Percentiles rank a stretch among this genome's conserved stretches.
These are phyloP conservation scores for Pseudocheirus occidentalis DNA, from an alignment of 2,797 vertebrate species.

Conservation along the genomic window DNA sequence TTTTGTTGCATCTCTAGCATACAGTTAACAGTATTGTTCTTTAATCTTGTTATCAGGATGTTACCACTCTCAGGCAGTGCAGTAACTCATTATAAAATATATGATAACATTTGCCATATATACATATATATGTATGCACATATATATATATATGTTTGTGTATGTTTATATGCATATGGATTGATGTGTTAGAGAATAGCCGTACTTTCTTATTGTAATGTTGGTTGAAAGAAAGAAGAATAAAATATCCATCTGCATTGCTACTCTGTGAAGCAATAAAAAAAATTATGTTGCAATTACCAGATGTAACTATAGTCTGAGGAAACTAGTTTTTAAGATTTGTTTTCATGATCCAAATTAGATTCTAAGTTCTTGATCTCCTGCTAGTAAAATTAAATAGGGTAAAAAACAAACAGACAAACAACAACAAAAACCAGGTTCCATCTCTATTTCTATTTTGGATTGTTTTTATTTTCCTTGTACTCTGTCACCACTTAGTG, in stretches of 20 bases:
- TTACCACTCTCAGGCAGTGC: slow-evolving; percentile 42
- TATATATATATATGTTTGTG: no score
- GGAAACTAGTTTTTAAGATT: slow-evolving; percentile 1
- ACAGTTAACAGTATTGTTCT: slow-evolving; percentile 14
- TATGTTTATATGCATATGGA: not conserved
- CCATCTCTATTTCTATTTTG: not conserved
- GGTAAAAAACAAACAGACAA: not conserved
- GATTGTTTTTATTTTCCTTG: not conserved
- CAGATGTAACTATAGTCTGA: slow-evolving; percentile 27
- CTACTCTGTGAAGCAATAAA: slow-evolving; percentile 11
- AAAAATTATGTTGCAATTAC: not conserved
- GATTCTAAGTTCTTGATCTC: slow-evolving; percentile 25
- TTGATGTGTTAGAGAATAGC: not conserved
- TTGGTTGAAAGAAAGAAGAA: not conserved
- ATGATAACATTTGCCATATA: slow-evolving; percentile 25
- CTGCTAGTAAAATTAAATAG: not conserved
- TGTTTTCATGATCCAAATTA: slow-evolving; percentile 31
- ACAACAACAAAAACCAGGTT: not conserved
- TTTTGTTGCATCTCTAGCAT: slow-evolving; percentile 26
- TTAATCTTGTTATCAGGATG: slow-evolving; percentile 49
- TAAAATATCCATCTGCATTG: slow-evolving; percentile 20
- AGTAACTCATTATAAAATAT: slow-evolving; percentile 16
- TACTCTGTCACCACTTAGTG: not conserved
- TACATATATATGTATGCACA: no score
- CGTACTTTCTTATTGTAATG: slow-evolving; percentile 29